phyloP scores from a whole-genome alignment of 2,113 vertebrate genomes.

The Dipodomys merriami region DNA sequence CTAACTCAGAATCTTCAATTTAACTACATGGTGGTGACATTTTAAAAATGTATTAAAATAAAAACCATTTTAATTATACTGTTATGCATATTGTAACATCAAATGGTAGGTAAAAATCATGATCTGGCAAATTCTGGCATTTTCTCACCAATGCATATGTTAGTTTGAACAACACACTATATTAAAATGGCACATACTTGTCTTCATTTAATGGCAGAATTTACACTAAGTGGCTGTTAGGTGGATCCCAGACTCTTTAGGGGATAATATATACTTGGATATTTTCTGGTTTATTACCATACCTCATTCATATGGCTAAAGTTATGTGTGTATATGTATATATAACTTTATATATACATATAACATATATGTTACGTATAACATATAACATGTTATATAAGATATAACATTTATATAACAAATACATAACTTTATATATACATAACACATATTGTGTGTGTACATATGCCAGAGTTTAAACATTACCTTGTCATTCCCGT shows the following conservation, averaged over 20 bases:
- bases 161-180: background rate
- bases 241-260: background rate
- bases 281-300: background rate
- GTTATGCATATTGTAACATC: background rate
- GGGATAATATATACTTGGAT: background rate
- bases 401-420: too few species aligned
- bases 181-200: background rate
- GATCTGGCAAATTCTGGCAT: background rate
- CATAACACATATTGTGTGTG: too few species aligned
- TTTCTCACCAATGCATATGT: slow-evolving; percentile 23
- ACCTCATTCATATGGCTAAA: background rate
- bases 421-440: too few species aligned
- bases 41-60: background rate
- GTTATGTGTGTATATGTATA: too few species aligned
- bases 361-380: too few species aligned
- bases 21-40: background rate
- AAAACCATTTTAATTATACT: background rate
- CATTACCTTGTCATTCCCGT: background rate
- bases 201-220: background rate
- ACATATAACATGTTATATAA: too few species aligned
- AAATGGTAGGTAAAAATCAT: slow-evolving; percentile 8
- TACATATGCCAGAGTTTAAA: slow-evolving; percentile 12
- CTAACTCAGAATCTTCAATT: background rate
- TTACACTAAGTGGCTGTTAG: background rate
- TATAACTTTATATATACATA: too few species aligned